Evolutionary conservation across 2,888 invertebrate species (phyloP), one percentile per base, ranked within the genome.

Genomic region (Disparrhopalites patrizii): DNA sequence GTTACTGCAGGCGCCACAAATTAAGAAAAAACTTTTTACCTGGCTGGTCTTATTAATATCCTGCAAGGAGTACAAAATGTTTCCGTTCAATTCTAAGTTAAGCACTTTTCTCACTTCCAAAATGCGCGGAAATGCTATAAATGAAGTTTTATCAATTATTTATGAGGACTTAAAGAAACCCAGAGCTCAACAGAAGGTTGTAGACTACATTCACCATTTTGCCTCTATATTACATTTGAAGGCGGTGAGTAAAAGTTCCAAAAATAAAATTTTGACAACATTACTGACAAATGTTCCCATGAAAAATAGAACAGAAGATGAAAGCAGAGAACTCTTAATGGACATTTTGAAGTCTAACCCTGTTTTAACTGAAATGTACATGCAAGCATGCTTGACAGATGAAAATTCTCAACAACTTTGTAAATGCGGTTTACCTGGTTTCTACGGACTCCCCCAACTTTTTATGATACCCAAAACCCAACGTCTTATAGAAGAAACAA

Each of bases 351-450:
- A 62, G 18, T 15, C 51, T 2, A 74, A 72, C 52, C 52, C 65
- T 2, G 20, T 64, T 7, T 31, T 73, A 5, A 36, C 71, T 2
- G 43, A 64, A 23, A 57, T 73, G 51, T 72, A 68, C 20, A 43
- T 67, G 23, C 65, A 69, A 13, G 73, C 72, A 15, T 71, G 72
- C 52, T 33, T 73, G 20, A 67, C 69, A 27, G 70, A 70, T 54
- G 66, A 66, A 3, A 68, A 67, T 40, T 68, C 69, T 15, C 43
- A 67, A 52, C 57, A 67, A 20, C 27, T 72, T 27, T 74, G 74
- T 47, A 47, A 43, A 3, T 74, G 74, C 65, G 71, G 72, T 13
- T 54, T 73, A 10, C 70, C 70, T 33, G 58, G 57, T 23, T 67
- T 61, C 15, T 67, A 58, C 61, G 70, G 69, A 10, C 62, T 67